Conservation (phyloP, 2,113 vertebrate species). For the Panurus biarmicus region DNA sequence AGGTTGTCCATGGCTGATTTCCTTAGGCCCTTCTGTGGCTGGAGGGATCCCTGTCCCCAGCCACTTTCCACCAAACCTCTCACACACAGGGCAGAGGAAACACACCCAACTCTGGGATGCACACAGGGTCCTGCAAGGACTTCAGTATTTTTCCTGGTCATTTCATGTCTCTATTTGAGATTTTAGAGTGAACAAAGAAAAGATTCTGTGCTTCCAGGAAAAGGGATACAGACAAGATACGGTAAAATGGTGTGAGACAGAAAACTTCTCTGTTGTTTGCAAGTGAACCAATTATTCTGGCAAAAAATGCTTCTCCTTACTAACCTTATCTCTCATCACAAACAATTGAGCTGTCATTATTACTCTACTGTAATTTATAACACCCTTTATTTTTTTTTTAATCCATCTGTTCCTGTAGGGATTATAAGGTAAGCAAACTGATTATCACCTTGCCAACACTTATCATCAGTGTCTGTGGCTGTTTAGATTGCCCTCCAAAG, state of each 20-base stretch:
- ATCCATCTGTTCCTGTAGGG: neutral
- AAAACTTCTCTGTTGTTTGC: neutral
- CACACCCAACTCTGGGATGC: rapidly evolving
- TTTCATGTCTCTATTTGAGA: neutral
- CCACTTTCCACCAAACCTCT: neutral
- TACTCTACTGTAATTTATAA: neutral
- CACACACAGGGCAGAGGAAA: neutral
- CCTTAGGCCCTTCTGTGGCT: neutral
- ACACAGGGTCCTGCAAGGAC: neutral
- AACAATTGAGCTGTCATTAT: neutral
- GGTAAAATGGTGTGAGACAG: neutral
- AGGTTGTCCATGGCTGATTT: neutral
- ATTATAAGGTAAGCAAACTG: slow-evolving; percentile 1
- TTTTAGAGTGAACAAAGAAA: neutral
- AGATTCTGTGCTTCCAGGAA: neutral
- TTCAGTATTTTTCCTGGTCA: neutral
- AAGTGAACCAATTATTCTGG: neutral
- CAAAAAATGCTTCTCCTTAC: neutral
- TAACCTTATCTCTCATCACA: neutral
- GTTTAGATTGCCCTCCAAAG: neutral
- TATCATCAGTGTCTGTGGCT: neutral
- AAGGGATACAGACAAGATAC: neutral
- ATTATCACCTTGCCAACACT: slow-evolving; percentile 33
- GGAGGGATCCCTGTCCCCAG: rapidly evolving
- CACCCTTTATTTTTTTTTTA: neutral